Evolutionary conservation across 1,140 invertebrate genomes (phyloP).

Genomic region (Streblospio benedicti): DNA sequence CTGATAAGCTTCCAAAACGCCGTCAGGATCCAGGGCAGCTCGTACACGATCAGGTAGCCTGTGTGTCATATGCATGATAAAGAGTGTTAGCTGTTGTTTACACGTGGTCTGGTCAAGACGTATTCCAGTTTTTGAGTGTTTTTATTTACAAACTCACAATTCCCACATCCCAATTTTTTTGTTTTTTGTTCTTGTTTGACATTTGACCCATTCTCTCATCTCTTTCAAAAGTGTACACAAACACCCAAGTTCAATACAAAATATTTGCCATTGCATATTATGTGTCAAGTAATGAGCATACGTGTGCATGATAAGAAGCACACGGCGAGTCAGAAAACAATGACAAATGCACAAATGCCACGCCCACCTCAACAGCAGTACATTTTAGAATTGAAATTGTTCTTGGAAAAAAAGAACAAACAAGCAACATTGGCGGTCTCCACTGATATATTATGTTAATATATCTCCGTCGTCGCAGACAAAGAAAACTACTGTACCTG

Average conservation of each 20-base stretch:
- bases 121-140: not conserved
- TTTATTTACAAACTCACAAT: not conserved
- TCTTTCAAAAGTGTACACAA: too few species aligned
- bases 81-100: not conserved
- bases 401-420: not conserved
- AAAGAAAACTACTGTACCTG: not conserved
- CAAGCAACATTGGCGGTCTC: not conserved
- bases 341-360: not conserved
- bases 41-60: not conserved
- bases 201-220: not conserved
- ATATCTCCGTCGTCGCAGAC: not conserved
- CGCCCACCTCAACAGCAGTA: not conserved
- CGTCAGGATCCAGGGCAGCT: constrained; percentile 43
- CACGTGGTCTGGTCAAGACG: not conserved
- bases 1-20: constrained; percentile 90
- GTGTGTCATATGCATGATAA: not conserved
- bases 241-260: too few species aligned
- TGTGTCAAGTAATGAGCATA: too few species aligned
- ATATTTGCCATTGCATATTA: too few species aligned
- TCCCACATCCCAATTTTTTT: not conserved
- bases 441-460: not conserved
- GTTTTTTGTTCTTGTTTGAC: not conserved
- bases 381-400: not conserved
- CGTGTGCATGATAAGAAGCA: too few species aligned
- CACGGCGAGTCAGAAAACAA: too few species aligned